phyloP scores from a whole-genome alignment of 2,888 invertebrate genomes.

The Platypus cylindrus region DNA sequence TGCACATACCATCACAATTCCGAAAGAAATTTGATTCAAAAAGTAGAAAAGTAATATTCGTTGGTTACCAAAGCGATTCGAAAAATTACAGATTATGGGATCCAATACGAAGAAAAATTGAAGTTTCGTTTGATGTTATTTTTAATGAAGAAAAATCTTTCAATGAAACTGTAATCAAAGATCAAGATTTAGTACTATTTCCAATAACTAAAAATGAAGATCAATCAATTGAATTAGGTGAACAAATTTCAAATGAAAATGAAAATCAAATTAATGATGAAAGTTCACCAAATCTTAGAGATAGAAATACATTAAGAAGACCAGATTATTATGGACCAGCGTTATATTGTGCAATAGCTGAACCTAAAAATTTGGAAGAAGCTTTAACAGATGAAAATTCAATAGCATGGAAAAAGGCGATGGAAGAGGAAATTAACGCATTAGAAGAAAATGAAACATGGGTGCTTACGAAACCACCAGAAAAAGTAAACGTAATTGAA shows the following conservation, averaged over 20 bases:
- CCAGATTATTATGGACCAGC: too few species aligned
- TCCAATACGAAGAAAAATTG: conserved; percentile 14
- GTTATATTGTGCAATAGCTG: too few species aligned
- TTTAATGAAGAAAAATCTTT: conserved; percentile 17
- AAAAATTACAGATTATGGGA: conserved; percentile 14
- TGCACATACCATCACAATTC: conserved; percentile 10
- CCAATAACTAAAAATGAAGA: too few species aligned
- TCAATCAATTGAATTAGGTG: too few species aligned
- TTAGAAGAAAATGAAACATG: conserved; percentile 3
- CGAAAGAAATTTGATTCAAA: conserved; percentile 13
- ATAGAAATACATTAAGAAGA: too few species aligned
- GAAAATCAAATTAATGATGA: too few species aligned
- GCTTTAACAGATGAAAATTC: background rate
- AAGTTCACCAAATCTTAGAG: too few species aligned
- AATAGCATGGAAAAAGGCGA: conserved; percentile 1
- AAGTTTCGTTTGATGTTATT: conserved; percentile 11
- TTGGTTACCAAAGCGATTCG: conserved; percentile 19
- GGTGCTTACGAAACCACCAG: background rate
- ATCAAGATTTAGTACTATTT: too few species aligned
- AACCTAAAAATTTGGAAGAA: conserved; percentile 1
- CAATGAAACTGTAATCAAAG: too few species aligned
- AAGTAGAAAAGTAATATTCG: conserved; percentile 14
- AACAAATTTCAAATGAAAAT: too few species aligned
- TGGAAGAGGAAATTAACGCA: conserved; percentile 2
- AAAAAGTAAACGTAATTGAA: background rate